phyloP scores from a whole-genome alignment of 2,888 invertebrate genomes.

The Formica aserva region DNA sequence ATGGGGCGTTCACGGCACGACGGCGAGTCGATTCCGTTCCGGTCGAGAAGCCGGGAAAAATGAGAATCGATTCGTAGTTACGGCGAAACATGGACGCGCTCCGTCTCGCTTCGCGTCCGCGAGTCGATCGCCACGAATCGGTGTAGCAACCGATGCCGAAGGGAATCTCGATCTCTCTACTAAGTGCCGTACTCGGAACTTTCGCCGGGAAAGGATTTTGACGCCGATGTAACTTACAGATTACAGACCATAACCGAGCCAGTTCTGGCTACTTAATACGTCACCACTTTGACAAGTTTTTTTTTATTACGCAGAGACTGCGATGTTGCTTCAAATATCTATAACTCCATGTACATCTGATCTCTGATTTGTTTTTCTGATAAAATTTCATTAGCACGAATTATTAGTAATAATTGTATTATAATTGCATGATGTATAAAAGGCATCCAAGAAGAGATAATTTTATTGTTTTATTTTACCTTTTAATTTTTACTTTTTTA shows the following conservation, averaged over 20 bases:
- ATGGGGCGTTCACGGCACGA: conserved; percentile 50
- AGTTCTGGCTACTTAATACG: conserved; percentile 2
- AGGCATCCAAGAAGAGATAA: background rate
- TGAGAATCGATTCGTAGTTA: conserved; percentile 56
- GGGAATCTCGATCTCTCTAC: background rate
- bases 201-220: conserved; percentile 32
- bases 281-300: background rate
- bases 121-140: conserved; percentile 30
- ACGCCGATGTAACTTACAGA: conserved; percentile 19
- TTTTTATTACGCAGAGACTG: background rate
- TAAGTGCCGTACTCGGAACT: conserved; percentile 20
- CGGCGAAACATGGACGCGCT: conserved; percentile 46
- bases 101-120: conserved; percentile 43
- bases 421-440: background rate
- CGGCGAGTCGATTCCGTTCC: conserved; percentile 54
- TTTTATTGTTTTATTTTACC: conserved; percentile 3
- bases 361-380: background rate
- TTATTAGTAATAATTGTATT: background rate
- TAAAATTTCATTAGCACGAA: background rate
- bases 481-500: background rate
- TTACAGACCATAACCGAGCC: background rate
- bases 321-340: background rate
- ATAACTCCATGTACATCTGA: no score
- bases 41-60: conserved; percentile 49
- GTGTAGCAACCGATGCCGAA: conserved; percentile 5